Conservation (phyloP, 2,888 invertebrate species). For the Zaprionus lineosus region DNA sequence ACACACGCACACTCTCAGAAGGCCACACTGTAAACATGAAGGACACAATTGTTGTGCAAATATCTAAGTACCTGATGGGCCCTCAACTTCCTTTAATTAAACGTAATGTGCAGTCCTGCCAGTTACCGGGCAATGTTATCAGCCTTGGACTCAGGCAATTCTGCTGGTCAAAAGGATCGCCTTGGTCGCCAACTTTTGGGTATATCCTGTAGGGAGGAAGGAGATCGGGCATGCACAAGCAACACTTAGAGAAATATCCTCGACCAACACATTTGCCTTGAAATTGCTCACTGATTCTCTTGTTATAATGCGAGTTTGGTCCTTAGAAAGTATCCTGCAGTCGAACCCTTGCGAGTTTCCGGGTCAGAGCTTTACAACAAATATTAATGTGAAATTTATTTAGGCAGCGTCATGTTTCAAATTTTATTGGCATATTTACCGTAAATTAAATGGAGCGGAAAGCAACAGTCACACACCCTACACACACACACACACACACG, state of each 20-base stretch:
- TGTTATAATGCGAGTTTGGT: too few species aligned
- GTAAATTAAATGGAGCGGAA: constrained; percentile 73
- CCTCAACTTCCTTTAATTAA: constrained; percentile 62
- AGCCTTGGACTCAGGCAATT: constrained; percentile 26
- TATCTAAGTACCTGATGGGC: constrained; percentile 53
- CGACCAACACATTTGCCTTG: too few species aligned
- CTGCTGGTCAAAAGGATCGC: constrained; percentile 36
- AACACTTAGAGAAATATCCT: too few species aligned
- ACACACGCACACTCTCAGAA: neutral
- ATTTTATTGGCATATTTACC: constrained; percentile 76
- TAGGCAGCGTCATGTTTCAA: constrained; percentile 59
- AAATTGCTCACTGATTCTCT: too few species aligned
- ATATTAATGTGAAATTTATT: constrained; percentile 56
- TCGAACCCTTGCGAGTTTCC: constrained; percentile 8
- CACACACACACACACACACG: neutral
- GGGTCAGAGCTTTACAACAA: constrained; percentile 45
- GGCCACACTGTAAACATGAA: neutral
- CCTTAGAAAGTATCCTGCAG: too few species aligned
- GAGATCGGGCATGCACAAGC: too few species aligned
- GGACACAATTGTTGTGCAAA: constrained; percentile 46
- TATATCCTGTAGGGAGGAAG: constrained; percentile 35
- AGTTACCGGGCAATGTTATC: constrained; percentile 49
- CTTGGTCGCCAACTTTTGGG: constrained; percentile 4
- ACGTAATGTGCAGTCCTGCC: constrained; percentile 51
- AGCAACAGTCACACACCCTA: constrained; percentile 30